phyloP scores from a whole-genome alignment of 2,113 vertebrate species.

The Phrynosoma platyrhinos region DNA sequence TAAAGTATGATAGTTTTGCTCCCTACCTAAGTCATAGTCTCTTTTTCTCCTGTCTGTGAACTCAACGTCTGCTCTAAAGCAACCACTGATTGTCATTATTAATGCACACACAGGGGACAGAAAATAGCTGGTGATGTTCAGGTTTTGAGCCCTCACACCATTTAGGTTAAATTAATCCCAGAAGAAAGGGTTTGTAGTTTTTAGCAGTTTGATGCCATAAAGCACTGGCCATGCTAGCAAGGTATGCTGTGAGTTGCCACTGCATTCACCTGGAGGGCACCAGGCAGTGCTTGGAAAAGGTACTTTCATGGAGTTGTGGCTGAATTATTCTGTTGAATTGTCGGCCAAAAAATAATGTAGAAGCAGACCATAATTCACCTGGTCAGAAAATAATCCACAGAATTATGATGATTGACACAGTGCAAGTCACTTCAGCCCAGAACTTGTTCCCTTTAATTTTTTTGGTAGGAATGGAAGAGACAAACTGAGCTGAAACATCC shows the following conservation, averaged over 20 bases:
- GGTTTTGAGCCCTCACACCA: background rate
- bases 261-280: no score
- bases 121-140: background rate
- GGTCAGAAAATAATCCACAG: no score
- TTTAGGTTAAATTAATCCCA: background rate
- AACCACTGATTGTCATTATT: background rate
- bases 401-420: background rate
- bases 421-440: no score
- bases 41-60: background rate
- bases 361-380: background rate
- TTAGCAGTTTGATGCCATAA: no score
- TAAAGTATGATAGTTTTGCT: background rate
- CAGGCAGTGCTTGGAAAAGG: no score
- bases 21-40: background rate
- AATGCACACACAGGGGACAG: background rate
- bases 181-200: background rate
- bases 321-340: no score
- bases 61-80: background rate
- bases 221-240: no score
- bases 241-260: no score
- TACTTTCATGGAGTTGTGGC: no score
- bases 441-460: no score
- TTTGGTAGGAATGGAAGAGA: background rate
- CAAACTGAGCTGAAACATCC: background rate
- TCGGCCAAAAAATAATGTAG: no score